Conservation (phyloP, 1,140 invertebrate species). For the Tetramorium alpestre region DNA sequence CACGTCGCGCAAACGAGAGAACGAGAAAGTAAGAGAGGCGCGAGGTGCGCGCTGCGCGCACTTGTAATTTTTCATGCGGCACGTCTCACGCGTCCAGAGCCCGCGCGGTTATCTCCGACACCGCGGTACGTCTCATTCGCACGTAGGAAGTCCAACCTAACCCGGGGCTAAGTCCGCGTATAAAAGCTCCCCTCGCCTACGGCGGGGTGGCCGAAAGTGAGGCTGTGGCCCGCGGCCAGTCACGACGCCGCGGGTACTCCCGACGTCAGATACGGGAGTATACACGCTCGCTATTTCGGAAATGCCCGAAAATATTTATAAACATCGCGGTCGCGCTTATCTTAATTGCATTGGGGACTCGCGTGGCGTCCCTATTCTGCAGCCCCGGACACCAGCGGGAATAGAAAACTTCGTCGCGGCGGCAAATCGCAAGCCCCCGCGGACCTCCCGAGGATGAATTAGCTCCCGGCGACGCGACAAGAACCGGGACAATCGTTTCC, state of each 20-base stretch:
- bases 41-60: slow-evolving; percentile 4
- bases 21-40: slow-evolving; percentile 27
- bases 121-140: slow-evolving; percentile 55
- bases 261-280: slow-evolving; percentile 71
- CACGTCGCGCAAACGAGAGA: slow-evolving; percentile 36
- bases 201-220: slow-evolving; percentile 59
- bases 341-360: slow-evolving; percentile 80
- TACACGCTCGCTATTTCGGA: slow-evolving; percentile 11
- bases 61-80: slow-evolving; percentile 70
- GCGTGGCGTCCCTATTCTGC: slow-evolving; percentile 69
- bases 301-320: slow-evolving; percentile 75
- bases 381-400: slow-evolving; percentile 60
- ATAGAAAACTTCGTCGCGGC: slow-evolving; percentile 74
- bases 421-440: slow-evolving; percentile 64
- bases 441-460: slow-evolving; percentile 66
- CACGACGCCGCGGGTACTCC: slow-evolving; percentile 69
- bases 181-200: slow-evolving; percentile 29
- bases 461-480: slow-evolving; percentile 64
- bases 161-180: slow-evolving; percentile 33
- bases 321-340: slow-evolving; percentile 77
- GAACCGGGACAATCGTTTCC: slow-evolving; percentile 41
- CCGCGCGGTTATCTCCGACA: slow-evolving; percentile 61
- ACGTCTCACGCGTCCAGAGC: slow-evolving; percentile 50
- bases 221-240: slow-evolving; percentile 73
- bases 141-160: slow-evolving; percentile 56